Evolutionary conservation across 2,797 vertebrate genomes (phyloP).

Genomic region (Peromyscus nudipes): DNA sequence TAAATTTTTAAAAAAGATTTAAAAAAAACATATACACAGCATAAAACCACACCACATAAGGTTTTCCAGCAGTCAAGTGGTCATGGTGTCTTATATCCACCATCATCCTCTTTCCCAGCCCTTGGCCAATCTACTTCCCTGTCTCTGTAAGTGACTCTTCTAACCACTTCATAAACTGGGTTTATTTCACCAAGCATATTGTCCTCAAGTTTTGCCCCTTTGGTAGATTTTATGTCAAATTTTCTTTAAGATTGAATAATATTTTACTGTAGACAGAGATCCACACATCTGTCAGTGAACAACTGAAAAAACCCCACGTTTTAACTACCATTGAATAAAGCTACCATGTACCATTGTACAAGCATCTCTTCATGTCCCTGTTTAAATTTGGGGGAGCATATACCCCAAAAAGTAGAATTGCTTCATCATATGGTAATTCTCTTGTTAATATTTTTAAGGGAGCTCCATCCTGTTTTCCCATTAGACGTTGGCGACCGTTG

Average conservation of each 20-base stretch:
- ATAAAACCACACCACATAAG: background rate
- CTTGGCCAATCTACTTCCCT: background rate
- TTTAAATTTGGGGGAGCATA: background rate
- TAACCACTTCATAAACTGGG: background rate
- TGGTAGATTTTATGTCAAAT: background rate
- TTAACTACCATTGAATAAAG: too few relatives aligned
- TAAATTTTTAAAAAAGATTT: too few relatives aligned
- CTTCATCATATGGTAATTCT: background rate
- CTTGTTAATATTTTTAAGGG: background rate
- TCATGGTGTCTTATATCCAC: too few relatives aligned
- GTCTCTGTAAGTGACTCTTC: background rate
- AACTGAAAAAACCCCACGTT: background rate
- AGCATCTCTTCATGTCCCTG: background rate
- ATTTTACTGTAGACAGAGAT: background rate
- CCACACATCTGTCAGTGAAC: background rate
- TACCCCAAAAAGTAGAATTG: background rate
- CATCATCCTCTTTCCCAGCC: too few relatives aligned
- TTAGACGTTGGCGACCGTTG: background rate
- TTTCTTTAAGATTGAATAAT: background rate
- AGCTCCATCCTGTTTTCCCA: background rate
- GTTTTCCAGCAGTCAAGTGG: background rate
- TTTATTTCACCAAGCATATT: background rate
- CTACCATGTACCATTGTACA: background rate
- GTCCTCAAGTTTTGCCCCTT: background rate
- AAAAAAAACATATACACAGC: too few relatives aligned